Evolutionary conservation across 2,888 invertebrate genomes (phyloP).

Genomic region (Dryadula phaetusa): DNA sequence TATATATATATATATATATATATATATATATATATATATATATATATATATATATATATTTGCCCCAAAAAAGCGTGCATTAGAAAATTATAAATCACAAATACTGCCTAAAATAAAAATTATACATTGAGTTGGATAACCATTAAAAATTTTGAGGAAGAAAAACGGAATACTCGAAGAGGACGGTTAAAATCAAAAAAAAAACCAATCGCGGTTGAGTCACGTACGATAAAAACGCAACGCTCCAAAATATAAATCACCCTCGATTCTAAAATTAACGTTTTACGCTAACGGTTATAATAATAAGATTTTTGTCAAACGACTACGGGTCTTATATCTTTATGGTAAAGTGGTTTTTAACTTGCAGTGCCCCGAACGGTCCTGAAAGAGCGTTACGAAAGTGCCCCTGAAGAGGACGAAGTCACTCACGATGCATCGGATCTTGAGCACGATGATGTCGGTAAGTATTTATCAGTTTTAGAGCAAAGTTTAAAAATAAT

Average conservation of each 20-base stretch:
- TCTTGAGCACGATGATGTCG: slow-evolving; percentile 80
- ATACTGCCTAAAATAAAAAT: no score
- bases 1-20: no score
- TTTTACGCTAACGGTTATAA: slow-evolving; percentile 51
- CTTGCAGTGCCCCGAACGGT: slow-evolving; percentile 92
- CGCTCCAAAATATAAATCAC: slow-evolving; percentile 55
- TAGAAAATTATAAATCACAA: no score
- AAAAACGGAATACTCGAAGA: slow-evolving; percentile 1
- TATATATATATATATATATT: no score
- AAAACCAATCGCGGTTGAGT: slow-evolving; percentile 49
- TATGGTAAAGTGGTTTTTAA: slow-evolving; percentile 58
- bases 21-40: no score
- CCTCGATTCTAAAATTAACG: slow-evolving; percentile 74
- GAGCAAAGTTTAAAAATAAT: slow-evolving; percentile 2
- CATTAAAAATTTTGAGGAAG: not conserved
- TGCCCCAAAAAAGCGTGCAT: no score
- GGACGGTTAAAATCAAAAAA: slow-evolving; percentile 39
- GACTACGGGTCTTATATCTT: slow-evolving; percentile 47
- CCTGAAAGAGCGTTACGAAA: slow-evolving; percentile 92
- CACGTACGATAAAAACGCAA: slow-evolving; percentile 62
- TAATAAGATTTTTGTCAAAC: slow-evolving; percentile 43
- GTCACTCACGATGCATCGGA: slow-evolving; percentile 82
- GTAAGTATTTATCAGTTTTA: slow-evolving; percentile 64
- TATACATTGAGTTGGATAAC: not conserved
- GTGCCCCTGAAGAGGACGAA: slow-evolving; percentile 91